Evolutionary conservation across 2,113 vertebrate species (phyloP), one percentile per base, ranked within the genome.

Genomic region (Cephalopholis sonnerati): DNA sequence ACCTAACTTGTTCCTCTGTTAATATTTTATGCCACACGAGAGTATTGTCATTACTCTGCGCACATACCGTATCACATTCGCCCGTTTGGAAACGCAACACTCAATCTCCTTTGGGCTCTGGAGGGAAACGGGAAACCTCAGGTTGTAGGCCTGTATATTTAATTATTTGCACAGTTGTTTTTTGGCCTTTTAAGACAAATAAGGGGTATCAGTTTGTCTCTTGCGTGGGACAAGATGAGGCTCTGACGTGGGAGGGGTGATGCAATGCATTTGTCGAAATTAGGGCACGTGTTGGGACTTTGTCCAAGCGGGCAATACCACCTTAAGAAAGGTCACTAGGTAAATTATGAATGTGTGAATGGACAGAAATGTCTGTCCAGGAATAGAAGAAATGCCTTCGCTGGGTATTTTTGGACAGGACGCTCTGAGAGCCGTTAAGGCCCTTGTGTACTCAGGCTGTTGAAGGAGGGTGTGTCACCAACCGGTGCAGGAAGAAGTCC

Each of bases 11-110:
- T 94, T 95, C 94, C 94, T 93, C 89, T 88, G 91, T 96, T 90
- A 96, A 96, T 96, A 89, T 95, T 96, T 95, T 39, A 96, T 95
- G 93, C 61, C 91, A 85, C 87, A 88, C 92, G 79, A 89, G 90
- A 89, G 94, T 93, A 93, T 94, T 91, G 94, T 93, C 92, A 80
- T 93, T 90, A 92, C 93, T 84, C 68, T 84, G 91, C 90, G 93
- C 92, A 88, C 89, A 74, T 86, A 77, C 90, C 77, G 93, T 89
- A 94, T 96, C 95, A 91, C 91, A 63, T 96, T 96, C 89, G 55
- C 88, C 90, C 75, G 25, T 81, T 89, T 92, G 92, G 94, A 95
- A 95, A 95, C 87, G 87, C 87, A 93, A 95, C 92, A 91, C 91
- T 90, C 86, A 55, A 89, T 92, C 88, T 87, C 78, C 81, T 84